Evolutionary conservation across 1,140 invertebrate genomes (phyloP).

Genomic region (Trichoplusia ni): DNA sequence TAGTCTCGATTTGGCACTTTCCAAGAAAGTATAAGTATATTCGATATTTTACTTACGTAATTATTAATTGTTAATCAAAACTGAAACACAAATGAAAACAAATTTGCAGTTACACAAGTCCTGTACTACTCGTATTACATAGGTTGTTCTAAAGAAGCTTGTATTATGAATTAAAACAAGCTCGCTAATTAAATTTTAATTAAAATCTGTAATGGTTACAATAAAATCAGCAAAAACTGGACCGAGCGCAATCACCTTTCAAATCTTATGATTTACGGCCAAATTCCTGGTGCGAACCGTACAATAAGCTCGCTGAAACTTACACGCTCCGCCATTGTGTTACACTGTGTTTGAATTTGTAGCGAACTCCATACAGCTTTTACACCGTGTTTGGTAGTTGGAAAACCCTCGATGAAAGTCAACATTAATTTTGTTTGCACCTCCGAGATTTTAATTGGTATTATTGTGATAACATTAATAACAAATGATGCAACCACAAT

Average conservation of each 20-base stretch:
- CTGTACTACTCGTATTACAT: not conserved
- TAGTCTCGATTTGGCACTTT: too few species aligned
- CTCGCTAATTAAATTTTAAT: constrained; percentile 46
- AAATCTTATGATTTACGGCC: constrained; percentile 49
- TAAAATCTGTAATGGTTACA: constrained; percentile 49
- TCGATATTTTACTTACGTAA: too few species aligned
- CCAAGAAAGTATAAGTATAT: too few species aligned
- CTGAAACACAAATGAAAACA: constrained; percentile 1
- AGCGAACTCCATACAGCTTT: not conserved
- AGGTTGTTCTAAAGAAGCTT: not conserved
- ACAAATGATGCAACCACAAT: constrained; percentile 57
- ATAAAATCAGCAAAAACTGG: constrained; percentile 51
- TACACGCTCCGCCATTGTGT: not conserved
- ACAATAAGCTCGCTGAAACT: constrained; percentile 14
- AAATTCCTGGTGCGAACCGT: constrained; percentile 32
- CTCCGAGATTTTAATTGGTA: constrained; percentile 65
- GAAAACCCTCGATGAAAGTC: constrained; percentile 43
- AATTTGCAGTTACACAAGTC: not conserved
- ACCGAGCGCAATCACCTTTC: constrained; percentile 45
- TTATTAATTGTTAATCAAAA: not conserved
- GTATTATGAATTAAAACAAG: not conserved
- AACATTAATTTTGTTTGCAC: constrained; percentile 66
- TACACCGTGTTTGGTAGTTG: not conserved
- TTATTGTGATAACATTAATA: constrained; percentile 66
- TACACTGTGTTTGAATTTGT: constrained; percentile 11